phyloP scores from a whole-genome alignment of 2,797 vertebrate species.

The Tragelaphus eurycerus region DNA sequence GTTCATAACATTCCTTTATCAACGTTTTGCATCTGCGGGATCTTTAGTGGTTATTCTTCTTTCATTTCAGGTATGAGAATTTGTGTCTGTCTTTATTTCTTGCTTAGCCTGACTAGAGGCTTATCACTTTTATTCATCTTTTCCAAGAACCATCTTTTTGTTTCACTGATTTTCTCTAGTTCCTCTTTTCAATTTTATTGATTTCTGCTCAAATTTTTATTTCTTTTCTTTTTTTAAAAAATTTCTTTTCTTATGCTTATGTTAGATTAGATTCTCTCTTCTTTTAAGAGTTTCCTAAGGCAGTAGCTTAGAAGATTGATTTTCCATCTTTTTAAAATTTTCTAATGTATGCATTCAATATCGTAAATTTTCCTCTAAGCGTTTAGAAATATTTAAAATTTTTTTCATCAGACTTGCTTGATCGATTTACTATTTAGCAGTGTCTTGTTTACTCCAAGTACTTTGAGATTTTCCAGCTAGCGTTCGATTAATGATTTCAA shows the following conservation, averaged over 20 bases:
- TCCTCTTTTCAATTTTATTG: neutral
- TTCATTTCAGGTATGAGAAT: neutral
- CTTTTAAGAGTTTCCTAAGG: neutral
- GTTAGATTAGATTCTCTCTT: neutral
- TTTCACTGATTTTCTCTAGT: neutral
- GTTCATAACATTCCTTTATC: fast-evolving
- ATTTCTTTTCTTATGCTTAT: neutral
- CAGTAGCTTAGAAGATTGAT: neutral
- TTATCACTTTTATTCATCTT: neutral
- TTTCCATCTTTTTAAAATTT: neutral
- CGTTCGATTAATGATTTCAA: neutral
- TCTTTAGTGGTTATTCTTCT: fast-evolving
- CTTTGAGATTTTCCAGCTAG: neutral
- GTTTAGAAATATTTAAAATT: neutral
- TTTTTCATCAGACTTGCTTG: neutral
- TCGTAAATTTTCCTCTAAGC: neutral
- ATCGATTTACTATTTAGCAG: neutral
- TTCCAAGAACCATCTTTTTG: neutral
- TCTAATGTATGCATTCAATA: fast-evolving
- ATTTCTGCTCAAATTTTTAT: neutral
- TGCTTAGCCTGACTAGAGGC: neutral
- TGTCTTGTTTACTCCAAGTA: neutral
- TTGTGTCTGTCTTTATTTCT: neutral
- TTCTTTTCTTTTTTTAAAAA: neutral
- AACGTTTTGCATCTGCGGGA: fast-evolving